Percentiles rank a stretch among this genome's conserved stretches.
phyloP scores from a whole-genome alignment of 2,888 invertebrate genomes.

The Agrypnus murinus region DNA sequence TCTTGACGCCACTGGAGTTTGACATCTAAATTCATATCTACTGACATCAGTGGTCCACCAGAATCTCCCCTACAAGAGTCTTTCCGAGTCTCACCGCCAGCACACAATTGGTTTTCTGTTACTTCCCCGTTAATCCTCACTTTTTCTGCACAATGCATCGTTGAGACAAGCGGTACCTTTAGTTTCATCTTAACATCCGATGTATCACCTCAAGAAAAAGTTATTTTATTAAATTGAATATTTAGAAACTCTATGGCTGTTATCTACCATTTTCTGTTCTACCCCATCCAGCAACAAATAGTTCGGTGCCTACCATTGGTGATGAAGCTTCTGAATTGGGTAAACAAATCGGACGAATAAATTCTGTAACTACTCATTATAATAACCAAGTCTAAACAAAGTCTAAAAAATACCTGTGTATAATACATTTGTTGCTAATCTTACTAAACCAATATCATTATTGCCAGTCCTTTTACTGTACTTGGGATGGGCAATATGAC shows the following conservation, averaged over 20 bases:
- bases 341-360: conserved; percentile 75
- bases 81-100: conserved; percentile 82
- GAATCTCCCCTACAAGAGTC: conserved; percentile 87
- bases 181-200: conserved; percentile 47
- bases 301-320: conserved; percentile 23
- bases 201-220: background rate
- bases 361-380: conserved; percentile 66
- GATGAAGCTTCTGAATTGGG: conserved; percentile 64
- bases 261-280: conserved; percentile 46
- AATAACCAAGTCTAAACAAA: too few relatives aligned
- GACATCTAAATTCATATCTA: too few relatives aligned
- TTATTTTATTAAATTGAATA: background rate
- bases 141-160: background rate
- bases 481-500: conserved; percentile 65
- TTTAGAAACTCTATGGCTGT: too few relatives aligned
- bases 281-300: conserved; percentile 50
- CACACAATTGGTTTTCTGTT: conserved; percentile 71
- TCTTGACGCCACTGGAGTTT: conserved; percentile 70
- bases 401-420: conserved; percentile 73
- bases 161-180: conserved; percentile 72
- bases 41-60: conserved; percentile 85
- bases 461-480: conserved; percentile 63
- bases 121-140: too few relatives aligned
- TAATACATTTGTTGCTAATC: conserved; percentile 69
- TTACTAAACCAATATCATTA: conserved; percentile 70